Percentiles rank a stretch among this genome's conserved stretches.
phyloP scores from a whole-genome alignment of 2,888 invertebrate species.

The Druceiella hillmani region DNA sequence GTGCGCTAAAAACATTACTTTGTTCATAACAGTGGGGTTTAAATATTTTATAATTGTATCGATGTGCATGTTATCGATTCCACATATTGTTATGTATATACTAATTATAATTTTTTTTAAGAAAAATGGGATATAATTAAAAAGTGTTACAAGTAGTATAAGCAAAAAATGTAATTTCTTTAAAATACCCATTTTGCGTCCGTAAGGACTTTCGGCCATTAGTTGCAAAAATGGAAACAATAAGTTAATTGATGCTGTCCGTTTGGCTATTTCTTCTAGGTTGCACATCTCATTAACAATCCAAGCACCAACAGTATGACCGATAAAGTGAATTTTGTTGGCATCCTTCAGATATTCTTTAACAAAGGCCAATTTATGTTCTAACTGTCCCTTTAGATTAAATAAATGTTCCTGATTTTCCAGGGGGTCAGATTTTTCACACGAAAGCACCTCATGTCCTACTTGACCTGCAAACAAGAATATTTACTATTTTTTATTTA shows the following conservation, averaged over 20 bases:
- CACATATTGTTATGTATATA: conserved; percentile 49
- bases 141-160: conserved; percentile 39
- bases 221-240: conserved; percentile 85
- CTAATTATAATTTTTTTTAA: conserved; percentile 48
- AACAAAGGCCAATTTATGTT: conserved; percentile 76
- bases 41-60: conserved; percentile 52
- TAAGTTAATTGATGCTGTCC: conserved; percentile 61
- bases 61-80: conserved; percentile 46
- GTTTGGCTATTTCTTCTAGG: conserved; percentile 44
- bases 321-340: conserved; percentile 74
- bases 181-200: conserved; percentile 60
- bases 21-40: conserved; percentile 54
- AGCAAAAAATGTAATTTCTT: conserved; percentile 29
- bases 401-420: conserved; percentile 57
- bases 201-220: conserved; percentile 72
- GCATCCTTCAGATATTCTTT: conserved; percentile 63
- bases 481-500: no score
- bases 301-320: conserved; percentile 90
- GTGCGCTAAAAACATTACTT: conserved; percentile 64
- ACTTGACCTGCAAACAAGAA: conserved; percentile 78
- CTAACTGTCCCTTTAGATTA: conserved; percentile 70
- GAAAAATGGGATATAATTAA: conserved; percentile 47
- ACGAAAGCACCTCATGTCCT: conserved; percentile 51
- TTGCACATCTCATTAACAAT: conserved; percentile 68
- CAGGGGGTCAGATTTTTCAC: conserved; percentile 42